Base-by-base conservation (phyloP, 1,140 invertebrate species). In the Octopus bimaculoides region DNA sequence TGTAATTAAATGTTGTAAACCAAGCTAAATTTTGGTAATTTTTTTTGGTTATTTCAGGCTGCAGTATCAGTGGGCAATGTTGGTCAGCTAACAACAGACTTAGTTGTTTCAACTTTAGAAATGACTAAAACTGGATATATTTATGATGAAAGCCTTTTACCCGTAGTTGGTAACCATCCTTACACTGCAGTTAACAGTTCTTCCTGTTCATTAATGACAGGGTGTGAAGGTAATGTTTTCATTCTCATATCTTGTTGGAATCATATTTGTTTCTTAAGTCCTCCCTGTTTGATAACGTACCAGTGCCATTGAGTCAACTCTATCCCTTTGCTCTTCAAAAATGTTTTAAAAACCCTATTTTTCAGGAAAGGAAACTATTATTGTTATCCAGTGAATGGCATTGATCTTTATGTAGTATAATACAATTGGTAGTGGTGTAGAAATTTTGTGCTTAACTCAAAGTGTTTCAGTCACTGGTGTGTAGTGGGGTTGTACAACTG, bases 51-150 rank as follows among this genome's bases (percentile, higher is more conserved):
- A 12, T 6, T n/a, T n/a, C 87, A 95, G 86, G 94, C 95, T 4
- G 93, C 93, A 83, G 93, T 96, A 4, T 94, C 94, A 55, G 93
- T 95, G 77, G 95, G 95, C 82, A 95, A 96, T 91, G 94, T 95
- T 52, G 94, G 93, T 2, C 95, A 96, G 90, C 89, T 96, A 74
- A 90, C 93, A 10, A 91, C 93, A 75, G 95, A 96, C 88, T 89
- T 95, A 76, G 83, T 95, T 6, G 93, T 96, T 82, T 93, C 93
- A 14, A 94, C 92, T 75, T 87, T 93, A 61, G 88, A 91, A 80
- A 91, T 94, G 84, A 86, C 91, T 73, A 93, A 92, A 89, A 90
- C 93, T 78, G 94, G 92, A 12, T 91, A 92, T 73, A 87, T 95
- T 41, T 92, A 93, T 85, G 93, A 93, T 90, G 87, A 92, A 20